phyloP scores from a whole-genome alignment of 2,113 vertebrate genomes.

The Rhinoptilus africanus region DNA sequence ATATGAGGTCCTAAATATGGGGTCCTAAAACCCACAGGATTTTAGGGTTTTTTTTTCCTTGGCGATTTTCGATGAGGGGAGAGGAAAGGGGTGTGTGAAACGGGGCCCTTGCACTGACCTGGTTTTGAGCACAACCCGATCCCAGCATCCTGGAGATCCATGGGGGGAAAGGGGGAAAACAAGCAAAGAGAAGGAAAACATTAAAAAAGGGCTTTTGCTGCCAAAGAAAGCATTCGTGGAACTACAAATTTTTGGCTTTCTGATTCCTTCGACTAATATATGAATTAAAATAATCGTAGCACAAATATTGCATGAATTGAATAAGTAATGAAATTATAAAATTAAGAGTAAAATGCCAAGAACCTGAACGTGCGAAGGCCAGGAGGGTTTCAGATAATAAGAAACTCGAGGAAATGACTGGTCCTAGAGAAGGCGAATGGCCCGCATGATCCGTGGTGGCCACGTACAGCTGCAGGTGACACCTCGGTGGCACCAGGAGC shows the following conservation, averaged over 20 bases:
- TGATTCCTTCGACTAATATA: not conserved
- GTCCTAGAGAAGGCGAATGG: not conserved
- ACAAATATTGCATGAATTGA: not conserved
- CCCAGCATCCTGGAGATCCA: not conserved
- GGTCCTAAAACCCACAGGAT: not conserved
- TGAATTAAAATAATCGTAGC: not conserved
- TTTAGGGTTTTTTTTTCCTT: not conserved
- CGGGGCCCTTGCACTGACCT: not conserved
- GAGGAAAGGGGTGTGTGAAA: not conserved
- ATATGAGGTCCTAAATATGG: not conserved
- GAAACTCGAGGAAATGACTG: not conserved
- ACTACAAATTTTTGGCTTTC: not conserved
- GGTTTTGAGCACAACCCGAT: not conserved
- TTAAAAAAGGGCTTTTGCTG: not conserved
- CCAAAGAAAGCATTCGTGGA: not conserved
- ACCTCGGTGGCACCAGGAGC: not conserved
- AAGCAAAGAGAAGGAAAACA: not conserved
- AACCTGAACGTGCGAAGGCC: not conserved
- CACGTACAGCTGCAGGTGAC: not conserved
- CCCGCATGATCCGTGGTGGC: not conserved
- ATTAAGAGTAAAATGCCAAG: not conserved
- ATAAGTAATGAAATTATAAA: not conserved
- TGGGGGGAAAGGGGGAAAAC: not conserved
- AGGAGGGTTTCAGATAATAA: not conserved
- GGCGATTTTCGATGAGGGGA: not conserved